phyloP scores from a whole-genome alignment of 1,140 invertebrate species.

The Holotrichia oblita region DNA sequence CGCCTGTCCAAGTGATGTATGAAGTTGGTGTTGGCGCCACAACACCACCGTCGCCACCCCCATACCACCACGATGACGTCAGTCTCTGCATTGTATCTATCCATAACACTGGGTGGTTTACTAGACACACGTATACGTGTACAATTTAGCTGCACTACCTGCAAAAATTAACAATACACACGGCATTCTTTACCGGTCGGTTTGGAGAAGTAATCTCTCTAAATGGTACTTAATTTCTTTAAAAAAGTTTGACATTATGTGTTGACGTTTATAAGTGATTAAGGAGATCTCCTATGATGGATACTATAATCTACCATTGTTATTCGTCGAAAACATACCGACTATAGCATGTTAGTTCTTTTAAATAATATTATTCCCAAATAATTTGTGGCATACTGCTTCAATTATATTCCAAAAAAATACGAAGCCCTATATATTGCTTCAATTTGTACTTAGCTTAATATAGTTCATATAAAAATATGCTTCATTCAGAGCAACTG shows the following conservation, averaged over 20 bases:
- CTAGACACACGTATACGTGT: not conserved
- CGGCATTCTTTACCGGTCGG: not conserved
- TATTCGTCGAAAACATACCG: too few species aligned
- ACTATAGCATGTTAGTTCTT: too few species aligned
- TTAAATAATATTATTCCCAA: too few species aligned
- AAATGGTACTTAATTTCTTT: constrained; percentile 12
- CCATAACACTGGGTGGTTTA: not conserved
- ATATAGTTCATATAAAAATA: too few species aligned
- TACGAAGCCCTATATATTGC: too few species aligned
- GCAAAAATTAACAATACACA: constrained; percentile 23
- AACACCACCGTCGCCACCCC: constrained; percentile 36
- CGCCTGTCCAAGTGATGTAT: constrained; percentile 42
- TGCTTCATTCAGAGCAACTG: too few species aligned
- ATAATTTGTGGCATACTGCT: too few species aligned
- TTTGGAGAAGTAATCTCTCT: not conserved
- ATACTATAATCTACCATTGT: not conserved
- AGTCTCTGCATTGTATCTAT: constrained; percentile 14
- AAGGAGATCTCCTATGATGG: not conserved
- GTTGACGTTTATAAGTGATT: constrained; percentile 10
- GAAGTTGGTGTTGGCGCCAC: constrained; percentile 39
- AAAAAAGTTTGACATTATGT: not conserved
- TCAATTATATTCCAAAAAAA: too few species aligned
- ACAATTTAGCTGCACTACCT: constrained; percentile 18
- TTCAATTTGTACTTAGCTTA: too few species aligned
- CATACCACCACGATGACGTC: constrained; percentile 28